Conservation (phyloP, 2,888 invertebrate species). For the Galeopsomyia nigrocyanea region DNA sequence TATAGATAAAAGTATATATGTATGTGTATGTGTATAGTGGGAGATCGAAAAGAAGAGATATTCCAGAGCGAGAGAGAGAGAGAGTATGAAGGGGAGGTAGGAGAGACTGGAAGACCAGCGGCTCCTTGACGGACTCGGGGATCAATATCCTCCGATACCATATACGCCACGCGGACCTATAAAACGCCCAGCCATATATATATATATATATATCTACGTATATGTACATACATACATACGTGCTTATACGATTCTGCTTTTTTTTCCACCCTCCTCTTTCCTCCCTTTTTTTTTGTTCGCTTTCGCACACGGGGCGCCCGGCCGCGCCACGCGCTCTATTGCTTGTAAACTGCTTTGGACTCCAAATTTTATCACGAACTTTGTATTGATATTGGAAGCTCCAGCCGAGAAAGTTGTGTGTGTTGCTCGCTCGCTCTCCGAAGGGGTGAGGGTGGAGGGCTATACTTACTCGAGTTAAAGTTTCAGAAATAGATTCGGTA, state of each 20-base stretch:
- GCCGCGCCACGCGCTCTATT: constrained; percentile 56
- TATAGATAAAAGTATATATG: constrained; percentile 31
- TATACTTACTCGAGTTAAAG: neutral
- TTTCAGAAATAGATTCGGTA: neutral
- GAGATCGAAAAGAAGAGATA: constrained; percentile 44
- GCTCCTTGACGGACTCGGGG: constrained; percentile 68
- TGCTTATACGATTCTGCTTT: constrained; percentile 58
- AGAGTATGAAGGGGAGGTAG: neutral
- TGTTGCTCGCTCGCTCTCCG: constrained; percentile 8
- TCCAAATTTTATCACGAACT: constrained; percentile 64
- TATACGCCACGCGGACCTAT: constrained; percentile 64
- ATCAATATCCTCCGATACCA: constrained; percentile 69
- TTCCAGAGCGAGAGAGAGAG: constrained; percentile 28
- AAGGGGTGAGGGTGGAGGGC: constrained; percentile 13
- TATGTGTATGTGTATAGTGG: neutral
- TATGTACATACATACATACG: constrained; percentile 60
- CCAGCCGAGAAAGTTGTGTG: constrained; percentile 40
- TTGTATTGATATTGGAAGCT: neutral
- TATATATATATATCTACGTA: constrained; percentile 57
- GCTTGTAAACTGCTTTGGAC: constrained; percentile 65
- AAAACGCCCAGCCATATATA: constrained; percentile 64
- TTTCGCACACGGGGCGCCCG: neutral
- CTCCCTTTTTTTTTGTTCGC: no score
- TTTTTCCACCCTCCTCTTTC: constrained; percentile 36
- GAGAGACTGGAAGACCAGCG: constrained; percentile 62